These are phyloP conservation scores for Diplodus puntazzo DNA, from an alignment of 2,797 vertebrate species.

Conservation along the genomic window DNA sequence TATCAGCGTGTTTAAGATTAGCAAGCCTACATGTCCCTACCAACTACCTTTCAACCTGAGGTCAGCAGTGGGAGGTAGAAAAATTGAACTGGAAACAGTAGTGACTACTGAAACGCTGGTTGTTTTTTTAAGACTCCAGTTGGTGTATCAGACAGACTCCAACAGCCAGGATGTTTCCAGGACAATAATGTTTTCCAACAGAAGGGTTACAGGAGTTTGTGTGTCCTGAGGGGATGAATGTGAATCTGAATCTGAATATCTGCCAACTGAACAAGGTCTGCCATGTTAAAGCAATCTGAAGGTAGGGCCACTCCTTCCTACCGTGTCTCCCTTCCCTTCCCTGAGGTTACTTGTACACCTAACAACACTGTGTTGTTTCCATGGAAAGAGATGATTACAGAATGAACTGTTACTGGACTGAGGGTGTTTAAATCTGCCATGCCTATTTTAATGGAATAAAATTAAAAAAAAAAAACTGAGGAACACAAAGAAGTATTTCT, in stretches of 20 bases:
- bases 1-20: conserved; percentile 14
- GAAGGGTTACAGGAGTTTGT: neutral
- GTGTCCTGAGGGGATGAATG: conserved; percentile 37
- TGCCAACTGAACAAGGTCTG: conserved; percentile 49
- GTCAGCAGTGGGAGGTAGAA: neutral
- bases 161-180: neutral
- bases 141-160: neutral
- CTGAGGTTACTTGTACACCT: conserved; percentile 9
- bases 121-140: neutral
- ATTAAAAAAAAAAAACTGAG: neutral
- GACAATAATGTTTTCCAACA: conserved; percentile 23
- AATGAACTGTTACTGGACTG: neutral
- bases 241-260: conserved; percentile 22
- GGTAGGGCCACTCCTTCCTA: conserved; percentile 21
- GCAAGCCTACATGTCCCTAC: neutral
- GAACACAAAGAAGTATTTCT: neutral
- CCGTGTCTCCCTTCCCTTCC: conserved; percentile 20
- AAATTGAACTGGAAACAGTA: neutral
- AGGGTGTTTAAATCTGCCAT: neutral
- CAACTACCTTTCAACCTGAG: conserved; percentile 3
- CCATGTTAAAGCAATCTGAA: conserved; percentile 19
- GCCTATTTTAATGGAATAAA: neutral
- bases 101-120: neutral
- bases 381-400: neutral
- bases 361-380: neutral